A percentile compares a stretch with the other conserved stretches of the same genome.
These are phyloP conservation scores for Protonibea diacanthus DNA, from an alignment of 2,797 vertebrate species.

Conservation along the genomic window DNA sequence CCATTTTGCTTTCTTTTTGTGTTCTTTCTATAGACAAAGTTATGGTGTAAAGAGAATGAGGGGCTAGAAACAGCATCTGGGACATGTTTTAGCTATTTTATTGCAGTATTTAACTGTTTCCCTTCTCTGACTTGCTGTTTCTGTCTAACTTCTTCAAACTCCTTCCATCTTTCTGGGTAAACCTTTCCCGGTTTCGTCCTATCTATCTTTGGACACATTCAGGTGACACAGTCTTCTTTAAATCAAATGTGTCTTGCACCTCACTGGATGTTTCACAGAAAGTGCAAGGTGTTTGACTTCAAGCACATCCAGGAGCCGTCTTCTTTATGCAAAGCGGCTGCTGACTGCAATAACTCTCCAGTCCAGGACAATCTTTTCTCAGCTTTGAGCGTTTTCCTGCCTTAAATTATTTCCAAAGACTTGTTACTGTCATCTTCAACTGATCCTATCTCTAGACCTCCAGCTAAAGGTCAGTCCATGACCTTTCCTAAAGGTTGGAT, in stretches of 20 bases:
- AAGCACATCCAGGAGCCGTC: neutral
- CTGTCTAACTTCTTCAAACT: neutral
- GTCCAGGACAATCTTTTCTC: neutral
- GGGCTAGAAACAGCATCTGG: neutral
- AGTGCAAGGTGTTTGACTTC: neutral
- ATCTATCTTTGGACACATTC: neutral
- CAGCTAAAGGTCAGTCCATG: conserved; percentile 37
- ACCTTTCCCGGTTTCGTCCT: too few relatives aligned
- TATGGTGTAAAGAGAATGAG: conserved; percentile 13
- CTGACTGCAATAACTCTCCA: neutral
- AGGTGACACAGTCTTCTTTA: conserved; percentile 8
- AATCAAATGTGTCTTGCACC: neutral
- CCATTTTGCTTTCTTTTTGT: conserved; percentile 31
- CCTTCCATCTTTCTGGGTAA: too few relatives aligned
- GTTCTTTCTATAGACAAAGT: conserved; percentile 14
- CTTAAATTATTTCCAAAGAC: conserved; percentile 13
- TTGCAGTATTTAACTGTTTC: neutral
- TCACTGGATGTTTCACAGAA: neutral
- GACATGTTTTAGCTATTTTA: neutral
- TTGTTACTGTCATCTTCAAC: neutral
- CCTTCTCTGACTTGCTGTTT: neutral
- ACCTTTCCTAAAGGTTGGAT: neutral
- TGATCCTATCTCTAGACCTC: conserved; percentile 14
- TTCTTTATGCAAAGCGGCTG: conserved; percentile 21
- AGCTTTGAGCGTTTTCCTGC: neutral